Evolutionary conservation across 2,113 vertebrate genomes (phyloP), one percentile per base, ranked within the genome.

Genomic region (Cephalopterus ornatus): DNA sequence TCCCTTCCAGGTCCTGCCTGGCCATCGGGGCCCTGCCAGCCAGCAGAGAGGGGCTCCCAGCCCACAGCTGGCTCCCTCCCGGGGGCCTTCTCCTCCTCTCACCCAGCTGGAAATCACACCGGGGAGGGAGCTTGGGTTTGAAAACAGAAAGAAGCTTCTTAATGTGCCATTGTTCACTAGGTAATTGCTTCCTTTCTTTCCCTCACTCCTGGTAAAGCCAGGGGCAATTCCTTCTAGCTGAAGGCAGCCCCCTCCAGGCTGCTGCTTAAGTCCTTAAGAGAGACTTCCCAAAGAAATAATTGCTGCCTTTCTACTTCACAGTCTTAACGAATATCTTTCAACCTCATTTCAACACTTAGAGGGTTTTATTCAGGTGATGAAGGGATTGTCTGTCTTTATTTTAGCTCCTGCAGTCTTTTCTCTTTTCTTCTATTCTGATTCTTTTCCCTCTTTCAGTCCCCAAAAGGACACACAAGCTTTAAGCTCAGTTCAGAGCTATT

Each of bases 131-230:
- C 94, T 89, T 87, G 93, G 79, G 88, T 97, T 97, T 92, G 93
- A 83, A 95, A 86, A 61, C 83, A 85, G 96, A 96, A 97, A 96
- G 97, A 96, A 94, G 88, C 2, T 19, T 55, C 93, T 96, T 93
- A 98, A 93, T 46, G 28, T 12, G 7, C 93, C 91, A 98, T 97
- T 98, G 98, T 98, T 93, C 97, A 23, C 93, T 61, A 96, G 62
- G 96, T 98, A 98, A 98, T 98, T 97, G 96, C 97, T 97, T 98
- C 95, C 90, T 96, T 96, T 87, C 94, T 97, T 86, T 78, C 90
- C 94, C 95, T 97, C 96, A 70, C 95, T 97, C 95, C 95, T 91
- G 63, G 62, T 96, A 94, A 97, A 94, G 94, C 95, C 96, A 92
- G 71, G 56, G 85, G 97, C 97, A 97, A 95, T 94, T 98, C 97